Evolutionary conservation across 2,113 vertebrate genomes (phyloP).

Genomic region (Ageneiosus marmoratus): DNA sequence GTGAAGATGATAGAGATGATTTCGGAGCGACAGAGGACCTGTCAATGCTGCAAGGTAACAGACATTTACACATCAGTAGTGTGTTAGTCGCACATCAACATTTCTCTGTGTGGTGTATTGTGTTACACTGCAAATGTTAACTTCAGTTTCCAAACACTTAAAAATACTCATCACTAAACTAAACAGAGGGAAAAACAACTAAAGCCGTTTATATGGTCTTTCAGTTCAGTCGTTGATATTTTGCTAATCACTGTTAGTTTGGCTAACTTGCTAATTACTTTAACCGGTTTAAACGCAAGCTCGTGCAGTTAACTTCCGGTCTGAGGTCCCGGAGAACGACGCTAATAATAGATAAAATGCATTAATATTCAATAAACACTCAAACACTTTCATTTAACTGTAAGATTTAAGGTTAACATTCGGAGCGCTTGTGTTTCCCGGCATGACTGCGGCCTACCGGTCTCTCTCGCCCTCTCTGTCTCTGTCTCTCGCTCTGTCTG

Average conservation of each 20-base stretch:
- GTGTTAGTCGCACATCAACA: no score
- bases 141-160: background rate
- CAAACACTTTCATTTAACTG: rapidly evolving
- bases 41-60: constrained; percentile 67
- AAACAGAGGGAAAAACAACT: no score
- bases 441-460: constrained; percentile 49
- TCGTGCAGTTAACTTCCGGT: background rate
- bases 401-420: background rate
- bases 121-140: background rate
- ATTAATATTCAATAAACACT: background rate
- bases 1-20: constrained; percentile 75
- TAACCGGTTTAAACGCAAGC: background rate
- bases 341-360: background rate
- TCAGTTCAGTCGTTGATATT: background rate
- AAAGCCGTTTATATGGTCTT: no score
- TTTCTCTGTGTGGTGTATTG: background rate
- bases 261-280: background rate
- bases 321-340: background rate
- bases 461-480: background rate
- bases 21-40: constrained; percentile 70
- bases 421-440: constrained; percentile 5
- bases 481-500: no score
- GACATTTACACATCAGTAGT: no score
- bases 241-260: background rate
- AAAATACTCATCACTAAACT: no score